Base-by-base conservation (phyloP, 1,140 invertebrate genomes). In the Parapsyche elsis region DNA sequence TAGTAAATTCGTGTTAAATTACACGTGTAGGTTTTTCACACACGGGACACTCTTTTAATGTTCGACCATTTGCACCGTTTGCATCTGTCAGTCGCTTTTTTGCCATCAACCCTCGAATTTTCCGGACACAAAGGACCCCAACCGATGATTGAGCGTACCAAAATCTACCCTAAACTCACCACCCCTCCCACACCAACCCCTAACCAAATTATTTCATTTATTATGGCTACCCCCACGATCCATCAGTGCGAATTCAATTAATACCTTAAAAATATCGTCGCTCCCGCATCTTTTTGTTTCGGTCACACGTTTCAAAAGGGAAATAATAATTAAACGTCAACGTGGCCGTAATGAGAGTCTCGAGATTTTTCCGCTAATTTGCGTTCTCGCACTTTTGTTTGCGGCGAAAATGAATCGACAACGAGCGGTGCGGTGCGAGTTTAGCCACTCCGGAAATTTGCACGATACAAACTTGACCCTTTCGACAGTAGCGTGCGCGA, bases 241-340 rank as follows among this genome's bases (percentile, higher is more conserved):
- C 57, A 61, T 61, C 57, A 61, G 9, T 16, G 30, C 9, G 64
- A 67, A 67, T 67, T 67, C 24, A 67, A 67, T 67, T 67, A 24
- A 67, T 67, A 67, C 24, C 64, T 24, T 67, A 26, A 30, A 67
- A 67, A 67, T n/a, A 23, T 19, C 49, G 64, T 1, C 23, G 19
- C 16, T 10, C 2, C 4, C 49, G 10, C 49, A 21, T 61, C 57
- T 61, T 61, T 61, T 61, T 16, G 21, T 61, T 53, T 61, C 57
- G 57, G 57, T 16, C 57, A 38, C 7, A 7, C 30, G 30, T 38
- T 38, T 53, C 49, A 53, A 53, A 53, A 53, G 16, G 2, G 24
- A 67, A 67, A 61, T 21, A 67, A 67, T 67, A 67, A 67, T 67
- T 67, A 67, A 67, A 67, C 64, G 64, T 67, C 64, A 67, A 53